Evolutionary conservation across 2,113 vertebrate genomes (phyloP).

Genomic region (Cryptomyrus ogoouensis): DNA sequence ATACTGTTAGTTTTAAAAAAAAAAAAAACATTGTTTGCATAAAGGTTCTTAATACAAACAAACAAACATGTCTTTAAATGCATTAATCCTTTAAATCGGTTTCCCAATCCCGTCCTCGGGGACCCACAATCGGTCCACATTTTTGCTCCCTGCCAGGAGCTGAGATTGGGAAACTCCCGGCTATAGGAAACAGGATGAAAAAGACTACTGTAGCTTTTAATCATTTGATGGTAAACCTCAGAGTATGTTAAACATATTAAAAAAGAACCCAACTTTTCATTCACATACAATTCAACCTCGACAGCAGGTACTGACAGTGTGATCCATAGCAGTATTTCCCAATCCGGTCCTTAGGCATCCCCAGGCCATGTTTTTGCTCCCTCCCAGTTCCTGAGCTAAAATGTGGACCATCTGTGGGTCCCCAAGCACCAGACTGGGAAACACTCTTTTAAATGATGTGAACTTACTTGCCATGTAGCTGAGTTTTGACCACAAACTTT

Average conservation of each 20-base stretch:
- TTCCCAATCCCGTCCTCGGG: neutral
- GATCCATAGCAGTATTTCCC: neutral
- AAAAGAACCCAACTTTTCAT: too few relatives aligned
- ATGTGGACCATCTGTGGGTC: neutral
- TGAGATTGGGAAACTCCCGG: too few relatives aligned
- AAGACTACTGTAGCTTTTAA: too few relatives aligned
- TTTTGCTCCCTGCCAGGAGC: neutral
- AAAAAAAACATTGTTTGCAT: neutral
- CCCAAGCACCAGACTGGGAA: neutral
- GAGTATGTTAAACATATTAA: too few relatives aligned
- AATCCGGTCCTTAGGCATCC: neutral
- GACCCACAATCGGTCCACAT: neutral
- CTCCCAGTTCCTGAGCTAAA: neutral
- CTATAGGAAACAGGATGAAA: too few relatives aligned
- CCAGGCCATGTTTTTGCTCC: neutral
- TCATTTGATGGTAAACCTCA: too few relatives aligned
- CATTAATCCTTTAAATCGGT: neutral
- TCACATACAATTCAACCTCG: too few relatives aligned
- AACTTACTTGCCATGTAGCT: conserved; percentile 76
- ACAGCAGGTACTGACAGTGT: too few relatives aligned
- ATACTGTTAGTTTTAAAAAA: neutral
- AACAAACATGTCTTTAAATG: neutral
- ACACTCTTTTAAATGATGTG: neutral
- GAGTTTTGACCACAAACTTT: conserved; percentile 64
- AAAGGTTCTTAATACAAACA: neutral